Evolutionary conservation across 2,113 vertebrate species (phyloP).

Genomic region (Equus przewalskii): DNA sequence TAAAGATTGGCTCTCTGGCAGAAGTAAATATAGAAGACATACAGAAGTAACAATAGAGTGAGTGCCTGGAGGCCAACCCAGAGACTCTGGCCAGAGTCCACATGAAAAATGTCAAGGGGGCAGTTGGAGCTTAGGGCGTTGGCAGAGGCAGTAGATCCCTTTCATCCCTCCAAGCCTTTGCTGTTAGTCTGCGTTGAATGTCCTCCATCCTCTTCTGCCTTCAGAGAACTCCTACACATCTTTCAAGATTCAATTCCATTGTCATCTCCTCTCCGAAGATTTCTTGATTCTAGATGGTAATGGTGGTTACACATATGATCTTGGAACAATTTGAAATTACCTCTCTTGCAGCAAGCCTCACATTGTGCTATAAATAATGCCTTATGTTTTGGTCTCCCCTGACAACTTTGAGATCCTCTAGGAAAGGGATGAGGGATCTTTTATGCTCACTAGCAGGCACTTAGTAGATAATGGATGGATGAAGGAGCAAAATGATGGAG

Average conservation of each 20-base stretch:
- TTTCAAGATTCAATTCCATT: neutral
- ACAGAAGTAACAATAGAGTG: neutral
- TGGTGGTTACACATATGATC: neutral
- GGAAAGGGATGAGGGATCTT: neutral
- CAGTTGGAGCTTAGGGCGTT: neutral
- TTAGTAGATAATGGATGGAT: neutral
- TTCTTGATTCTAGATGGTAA: neutral
- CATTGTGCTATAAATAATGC: neutral
- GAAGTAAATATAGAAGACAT: neutral
- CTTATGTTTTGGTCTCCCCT: neutral
- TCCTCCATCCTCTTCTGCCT: neutral
- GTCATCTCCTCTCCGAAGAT: neutral
- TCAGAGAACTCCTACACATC: neutral
- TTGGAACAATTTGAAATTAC: neutral
- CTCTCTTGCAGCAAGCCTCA: neutral
- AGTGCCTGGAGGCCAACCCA: neutral
- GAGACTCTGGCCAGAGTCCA: neutral
- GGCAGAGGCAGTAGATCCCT: neutral
- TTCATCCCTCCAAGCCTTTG: neutral
- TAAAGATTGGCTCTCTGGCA: neutral
- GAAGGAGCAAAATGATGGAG: neutral
- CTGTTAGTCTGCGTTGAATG: neutral
- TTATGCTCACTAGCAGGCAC: neutral
- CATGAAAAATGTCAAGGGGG: neutral
- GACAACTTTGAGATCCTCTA: neutral